These are phyloP conservation scores for Pholis gunnellus DNA, from an alignment of 2,113 vertebrate species.

Conservation along the genomic window DNA sequence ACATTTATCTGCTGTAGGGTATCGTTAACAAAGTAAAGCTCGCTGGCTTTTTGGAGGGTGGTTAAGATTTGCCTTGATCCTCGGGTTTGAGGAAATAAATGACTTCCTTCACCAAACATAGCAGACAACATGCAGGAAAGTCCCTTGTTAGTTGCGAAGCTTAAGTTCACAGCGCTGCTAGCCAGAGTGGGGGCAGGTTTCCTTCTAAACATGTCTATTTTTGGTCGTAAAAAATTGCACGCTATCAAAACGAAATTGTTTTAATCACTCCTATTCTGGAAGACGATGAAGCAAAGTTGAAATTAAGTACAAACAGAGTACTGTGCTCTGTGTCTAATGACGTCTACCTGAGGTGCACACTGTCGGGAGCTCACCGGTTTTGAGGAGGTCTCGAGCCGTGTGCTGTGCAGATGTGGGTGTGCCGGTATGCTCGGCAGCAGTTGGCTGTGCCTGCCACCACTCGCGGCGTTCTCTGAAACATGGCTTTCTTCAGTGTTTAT, in stretches of 20 bases:
- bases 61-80: constrained; percentile 64
- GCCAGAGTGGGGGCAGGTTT: constrained; percentile 54
- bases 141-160: constrained; percentile 60
- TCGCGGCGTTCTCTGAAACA: constrained; percentile 63
- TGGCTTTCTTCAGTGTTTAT: constrained; percentile 78
- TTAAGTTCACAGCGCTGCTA: constrained; percentile 51
- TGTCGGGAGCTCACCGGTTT: neutral
- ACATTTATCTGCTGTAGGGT: constrained; percentile 58
- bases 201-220: constrained; percentile 64
- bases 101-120: constrained; percentile 69
- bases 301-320: constrained; percentile 12
- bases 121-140: constrained; percentile 68
- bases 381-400: constrained; percentile 28
- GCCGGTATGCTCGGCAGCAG: constrained; percentile 43
- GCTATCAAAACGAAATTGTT: constrained; percentile 14
- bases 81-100: constrained; percentile 61
- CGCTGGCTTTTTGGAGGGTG: constrained; percentile 35
- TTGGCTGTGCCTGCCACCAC: constrained; percentile 58
- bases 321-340: neutral
- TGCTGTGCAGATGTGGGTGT: constrained; percentile 59
- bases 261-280: neutral
- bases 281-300: neutral
- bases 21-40: constrained; percentile 53
- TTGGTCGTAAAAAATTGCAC: constrained; percentile 54
- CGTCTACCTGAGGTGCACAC: constrained; percentile 3